Conservation (phyloP, 92 coral and sea anemone genomes). For the Desmophyllum pertusum region DNA sequence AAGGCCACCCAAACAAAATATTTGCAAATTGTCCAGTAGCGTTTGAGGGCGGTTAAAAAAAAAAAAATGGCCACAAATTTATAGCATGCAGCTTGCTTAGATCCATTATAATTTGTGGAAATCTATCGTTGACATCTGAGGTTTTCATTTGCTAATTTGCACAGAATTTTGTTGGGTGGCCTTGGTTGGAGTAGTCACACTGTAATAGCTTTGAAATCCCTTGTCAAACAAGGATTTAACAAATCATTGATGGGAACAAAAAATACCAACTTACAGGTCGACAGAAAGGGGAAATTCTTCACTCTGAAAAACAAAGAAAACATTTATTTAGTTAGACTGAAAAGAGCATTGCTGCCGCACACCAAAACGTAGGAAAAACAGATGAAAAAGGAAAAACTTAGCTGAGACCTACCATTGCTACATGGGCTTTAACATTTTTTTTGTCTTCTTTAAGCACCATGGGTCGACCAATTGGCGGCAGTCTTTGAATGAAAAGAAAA, state of each 20-base stretch:
- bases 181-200: no score
- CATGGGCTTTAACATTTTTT: conserved; percentile 86
- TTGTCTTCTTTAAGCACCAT: conserved; percentile 86
- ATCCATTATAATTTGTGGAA: no score
- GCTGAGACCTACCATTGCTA: conserved; percentile 82
- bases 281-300: conserved; percentile 89
- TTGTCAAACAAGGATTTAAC: no score
- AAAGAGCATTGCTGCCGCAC: background rate
- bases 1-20: no score
- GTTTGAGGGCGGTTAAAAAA: no score
- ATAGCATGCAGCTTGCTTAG: no score
- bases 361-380: background rate
- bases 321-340: background rate
- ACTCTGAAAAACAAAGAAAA: conserved; percentile 62
- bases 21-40: no score
- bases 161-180: no score
- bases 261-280: conserved; percentile 80
- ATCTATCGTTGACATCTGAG: no score
- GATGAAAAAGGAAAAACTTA: background rate
- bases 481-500: conserved; percentile 44
- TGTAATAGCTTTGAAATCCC: no score
- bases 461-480: conserved; percentile 87
- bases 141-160: no score
- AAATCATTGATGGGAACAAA: background rate
- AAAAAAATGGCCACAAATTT: no score